Evolutionary conservation across 2,888 invertebrate genomes (phyloP), one percentile per base, ranked within the genome.

Genomic region (Chymomyza fuscimana): DNA sequence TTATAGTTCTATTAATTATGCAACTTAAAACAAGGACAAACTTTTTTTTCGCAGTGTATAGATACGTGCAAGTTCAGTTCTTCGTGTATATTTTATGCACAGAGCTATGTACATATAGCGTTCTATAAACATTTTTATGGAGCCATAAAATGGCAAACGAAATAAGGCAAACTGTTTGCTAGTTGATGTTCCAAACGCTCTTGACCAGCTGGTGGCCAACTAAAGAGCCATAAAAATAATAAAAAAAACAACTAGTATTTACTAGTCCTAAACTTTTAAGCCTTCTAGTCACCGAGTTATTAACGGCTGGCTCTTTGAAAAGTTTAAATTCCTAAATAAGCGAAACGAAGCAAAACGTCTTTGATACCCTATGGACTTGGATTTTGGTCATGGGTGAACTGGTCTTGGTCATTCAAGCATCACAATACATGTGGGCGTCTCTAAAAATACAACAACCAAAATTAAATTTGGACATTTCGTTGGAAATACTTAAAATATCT

Each of bases 51-150:
- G 40, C 40, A 16, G 50, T 59, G 32, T 58, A 15, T 66, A 32
- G 46, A 36, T 68, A 46, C 66, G 65, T 65, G 68, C 59, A 25
- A n/a, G 46, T 56, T 19, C 19, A 29, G 4, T 46, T 73, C 59
- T 50, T 59, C 63, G 74, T 63, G 71, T 73, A 65, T 68, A 61
- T 69, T 56, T 65, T 74, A 66, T 66, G 40, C 50, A 46, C 73
- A 67, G 66, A 70, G 72, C 73, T 72, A 16, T 16, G 70, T 69
- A 32, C 6, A 32, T 67, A 56, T 59, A 66, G 70, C 19, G 70
- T 74, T 72, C 58, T 77, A 78, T 78, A 76, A 86, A 81, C 81
- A 65, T 68, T 77, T 83, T 83, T 75, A 83, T 77, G 78, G 70
- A 70, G 40, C 69, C 83, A 81, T 83, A 83, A 86, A 83, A 72